Evolutionary conservation across 1,140 invertebrate genomes (phyloP), one percentile per base, ranked within the genome.

Genomic region (Plectus sambesii): DNA sequence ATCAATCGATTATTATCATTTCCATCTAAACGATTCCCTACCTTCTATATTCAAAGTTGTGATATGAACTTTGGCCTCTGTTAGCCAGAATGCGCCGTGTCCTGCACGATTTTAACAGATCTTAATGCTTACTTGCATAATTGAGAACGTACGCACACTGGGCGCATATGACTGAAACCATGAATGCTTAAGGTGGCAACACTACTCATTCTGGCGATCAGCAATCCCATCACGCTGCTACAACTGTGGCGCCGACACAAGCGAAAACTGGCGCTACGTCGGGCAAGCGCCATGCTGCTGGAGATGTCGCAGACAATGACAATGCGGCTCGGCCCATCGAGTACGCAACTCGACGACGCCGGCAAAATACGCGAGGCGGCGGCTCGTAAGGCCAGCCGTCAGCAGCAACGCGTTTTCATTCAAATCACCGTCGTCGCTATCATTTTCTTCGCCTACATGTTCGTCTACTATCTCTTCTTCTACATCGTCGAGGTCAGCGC

Each of bases 401-500:
- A 66, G 37, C 63, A 66, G 39, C 63, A 66, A 37, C 36, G 63
- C 20, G 69, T 66, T 49, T 49, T 48, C 15, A 5, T 59, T 48
- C 42, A 66, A 66, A 66, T 66, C 19, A 66, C 63, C 23, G 63
- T 66, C 19, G 63, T 68, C 1, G 66, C 63, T 12, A 38, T 63
- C 3, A 66, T 66, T 8, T 66, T 66, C 45, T 66, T 68, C 45
- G 53, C 64, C 3, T 66, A 69, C 53, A 67, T 66, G 63, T 56
- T 49, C 12, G 61, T 56, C 20, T 66, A 66, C 46, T 66, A 66
- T 30, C 44, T 66, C 15, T 48, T 62, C 3, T 66, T 66, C 51
- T 68, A 66, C 36, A 49, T 63, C 29, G 49, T 63, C 27, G 33
- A 60, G 17, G 50, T 68, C 35, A 38, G 51, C n/a, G 63, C 62